Base-by-base conservation (phyloP, 2,888 invertebrate genomes). In the Silvanus unidentatus region DNA sequence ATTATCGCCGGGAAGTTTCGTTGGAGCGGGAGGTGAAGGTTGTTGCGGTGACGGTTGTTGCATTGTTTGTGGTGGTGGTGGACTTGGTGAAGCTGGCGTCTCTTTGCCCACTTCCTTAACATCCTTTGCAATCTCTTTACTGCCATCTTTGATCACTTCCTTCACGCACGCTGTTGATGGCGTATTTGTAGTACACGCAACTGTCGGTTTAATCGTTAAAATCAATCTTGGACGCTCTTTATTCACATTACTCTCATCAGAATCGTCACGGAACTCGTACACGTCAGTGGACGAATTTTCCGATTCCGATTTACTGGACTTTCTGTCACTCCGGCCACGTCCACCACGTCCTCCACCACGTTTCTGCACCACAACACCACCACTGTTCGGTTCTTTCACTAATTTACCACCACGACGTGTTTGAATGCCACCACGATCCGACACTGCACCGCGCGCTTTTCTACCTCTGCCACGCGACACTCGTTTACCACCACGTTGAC, bases 251-350 rank as follows among this genome's bases (percentile, higher is more conserved):
- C 67, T 70, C 62, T 93, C 92, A 32, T 86, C 86, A 3, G 89
- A 88, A 67, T 93, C 93, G 64, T 93, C 93, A 55, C 88, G 84
- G 66, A 94, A 94, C 67, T 93, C 93, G 65, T 93, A 94, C 2
- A 94, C 80, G 63, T 93, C 93, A 8, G 86, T 82, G 6, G 62
- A 50, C 1, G 82, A 77, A 39, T 78, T 71, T 56, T 80, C 80
- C 55, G 74, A 78, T 53, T 75, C 80, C 8, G 73, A 74, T 60
- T 74, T 76, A 2, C 73, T 74, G 1, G 73, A 62, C 67, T 78
- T 79, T 52, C 79, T 75, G 54, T 79, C 79, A 10, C 70, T 69
- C 63, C 75, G 78, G 1, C 71, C 68, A 8, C 76, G 76, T 9
- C 77, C 77, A 56, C 77, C 69, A 2, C 78, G 76, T 13, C 77